Percentiles rank a stretch among this genome's conserved stretches.
Evolutionary conservation across 2,113 vertebrate species (phyloP).

Genomic region (Cephalopterus ornatus): DNA sequence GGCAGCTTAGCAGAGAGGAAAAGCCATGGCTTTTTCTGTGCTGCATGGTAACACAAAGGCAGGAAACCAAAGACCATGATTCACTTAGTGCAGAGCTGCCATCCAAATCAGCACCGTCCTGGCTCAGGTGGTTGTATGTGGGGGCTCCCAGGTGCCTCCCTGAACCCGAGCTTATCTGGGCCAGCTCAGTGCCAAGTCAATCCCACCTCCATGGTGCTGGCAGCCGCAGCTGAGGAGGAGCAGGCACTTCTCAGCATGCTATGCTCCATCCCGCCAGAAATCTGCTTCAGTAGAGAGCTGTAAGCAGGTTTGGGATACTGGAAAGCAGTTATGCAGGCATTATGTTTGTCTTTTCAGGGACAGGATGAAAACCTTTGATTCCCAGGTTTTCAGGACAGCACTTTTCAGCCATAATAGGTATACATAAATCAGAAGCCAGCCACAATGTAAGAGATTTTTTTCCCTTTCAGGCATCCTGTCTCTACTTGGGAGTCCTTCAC

Average conservation of each 20-base stretch:
- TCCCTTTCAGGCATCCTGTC: neutral
- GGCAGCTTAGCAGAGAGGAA: neutral
- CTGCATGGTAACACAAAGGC: neutral
- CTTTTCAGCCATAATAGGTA: neutral
- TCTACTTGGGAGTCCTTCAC: neutral
- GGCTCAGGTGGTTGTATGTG: rapidly evolving
- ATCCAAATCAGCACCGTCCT: neutral
- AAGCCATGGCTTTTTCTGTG: neutral
- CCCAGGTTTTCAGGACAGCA: neutral
- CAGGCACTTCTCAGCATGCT: neutral
- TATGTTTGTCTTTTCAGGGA: neutral
- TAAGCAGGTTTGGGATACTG: neutral
- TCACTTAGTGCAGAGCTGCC: neutral
- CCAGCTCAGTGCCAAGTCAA: neutral
- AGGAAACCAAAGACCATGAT: neutral
- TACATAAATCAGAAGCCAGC: neutral
- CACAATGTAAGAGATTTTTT: neutral
- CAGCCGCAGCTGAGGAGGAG: neutral
- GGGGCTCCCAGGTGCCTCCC: neutral
- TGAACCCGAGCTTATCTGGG: neutral
- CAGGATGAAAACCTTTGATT: neutral
- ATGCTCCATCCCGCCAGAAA: neutral
- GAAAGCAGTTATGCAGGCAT: neutral
- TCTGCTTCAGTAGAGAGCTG: neutral
- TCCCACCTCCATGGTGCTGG: neutral